Evolutionary conservation across 2,113 vertebrate species (phyloP).

Genomic region (Suricata suricatta): DNA sequence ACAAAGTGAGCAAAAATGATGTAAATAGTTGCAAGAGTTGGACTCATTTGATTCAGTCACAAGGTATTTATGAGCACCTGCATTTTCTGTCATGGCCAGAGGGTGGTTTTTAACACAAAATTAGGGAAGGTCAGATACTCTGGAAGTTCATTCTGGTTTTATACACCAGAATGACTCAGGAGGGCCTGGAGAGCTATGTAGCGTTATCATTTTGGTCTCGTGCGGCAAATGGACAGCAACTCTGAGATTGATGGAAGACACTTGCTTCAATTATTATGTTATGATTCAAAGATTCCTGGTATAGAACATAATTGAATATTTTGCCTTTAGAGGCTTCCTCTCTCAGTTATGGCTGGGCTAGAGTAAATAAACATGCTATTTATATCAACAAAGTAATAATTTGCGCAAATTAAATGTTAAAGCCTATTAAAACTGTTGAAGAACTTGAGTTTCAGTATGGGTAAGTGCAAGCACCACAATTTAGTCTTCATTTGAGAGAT

Average conservation of each 20-base stretch:
- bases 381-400: conserved; percentile 56
- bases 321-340: conserved; percentile 35
- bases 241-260: not conserved
- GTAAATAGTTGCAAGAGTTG: not conserved
- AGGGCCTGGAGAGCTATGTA: not conserved
- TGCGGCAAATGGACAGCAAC: not conserved
- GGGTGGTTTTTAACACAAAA: not conserved
- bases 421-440: conserved; percentile 41
- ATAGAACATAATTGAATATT: not conserved
- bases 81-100: not conserved
- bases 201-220: not conserved
- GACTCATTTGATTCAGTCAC: not conserved
- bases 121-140: not conserved
- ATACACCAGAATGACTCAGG: not conserved
- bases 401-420: conserved; percentile 63
- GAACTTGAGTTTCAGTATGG: not conserved
- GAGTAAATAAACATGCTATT: conserved; percentile 60
- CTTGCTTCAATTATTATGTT: conserved; percentile 25
- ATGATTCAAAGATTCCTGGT: conserved; percentile 50
- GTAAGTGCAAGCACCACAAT: not conserved
- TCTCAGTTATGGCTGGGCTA: conserved; percentile 46
- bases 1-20: not conserved
- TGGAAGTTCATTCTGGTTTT: not conserved
- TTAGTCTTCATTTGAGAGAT: conserved; percentile 21
- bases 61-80: not conserved